A percentile compares a stretch with the other conserved stretches of the same genome.
phyloP scores from a whole-genome alignment of 2,888 invertebrate genomes.

The Antheraea yamamai region DNA sequence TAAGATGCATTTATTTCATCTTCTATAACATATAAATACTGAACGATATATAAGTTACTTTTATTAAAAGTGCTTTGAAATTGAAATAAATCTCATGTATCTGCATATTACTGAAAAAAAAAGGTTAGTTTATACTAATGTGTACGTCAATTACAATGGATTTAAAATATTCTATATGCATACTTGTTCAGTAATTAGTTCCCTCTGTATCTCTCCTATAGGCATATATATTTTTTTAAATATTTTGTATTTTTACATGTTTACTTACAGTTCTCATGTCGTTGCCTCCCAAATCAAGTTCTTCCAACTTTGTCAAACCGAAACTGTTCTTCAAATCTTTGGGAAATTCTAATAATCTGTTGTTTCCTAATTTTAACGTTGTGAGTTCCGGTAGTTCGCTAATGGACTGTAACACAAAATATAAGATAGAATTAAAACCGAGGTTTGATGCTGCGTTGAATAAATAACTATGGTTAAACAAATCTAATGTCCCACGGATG shows the following conservation, averaged over 20 bases:
- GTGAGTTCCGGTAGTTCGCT: conserved; percentile 66
- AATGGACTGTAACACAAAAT: conserved; percentile 62
- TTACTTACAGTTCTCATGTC: conserved; percentile 69
- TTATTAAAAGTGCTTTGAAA: background rate
- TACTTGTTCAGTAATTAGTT: background rate
- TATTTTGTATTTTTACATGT: background rate
- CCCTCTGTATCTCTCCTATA: too few relatives aligned
- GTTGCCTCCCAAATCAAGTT: conserved; percentile 74
- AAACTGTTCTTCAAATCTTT: conserved; percentile 71
- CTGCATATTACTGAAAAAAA: background rate
- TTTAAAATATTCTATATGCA: background rate
- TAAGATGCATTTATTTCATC: background rate
- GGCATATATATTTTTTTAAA: background rate
- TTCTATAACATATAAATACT: background rate
- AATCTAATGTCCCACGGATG: background rate
- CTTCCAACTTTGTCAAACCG: conserved; percentile 60
- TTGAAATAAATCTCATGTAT: background rate
- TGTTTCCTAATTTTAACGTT: conserved; percentile 63
- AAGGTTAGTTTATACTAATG: background rate
- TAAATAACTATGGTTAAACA: background rate
- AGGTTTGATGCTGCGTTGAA: background rate
- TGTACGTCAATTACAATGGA: background rate
- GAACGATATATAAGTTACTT: background rate
- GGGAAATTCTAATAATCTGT: conserved; percentile 68
- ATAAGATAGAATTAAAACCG: conserved; percentile 1